Evolutionary conservation across 2,113 vertebrate species (phyloP), one percentile per base, ranked within the genome.

Genomic region (Aramus guarauna): DNA sequence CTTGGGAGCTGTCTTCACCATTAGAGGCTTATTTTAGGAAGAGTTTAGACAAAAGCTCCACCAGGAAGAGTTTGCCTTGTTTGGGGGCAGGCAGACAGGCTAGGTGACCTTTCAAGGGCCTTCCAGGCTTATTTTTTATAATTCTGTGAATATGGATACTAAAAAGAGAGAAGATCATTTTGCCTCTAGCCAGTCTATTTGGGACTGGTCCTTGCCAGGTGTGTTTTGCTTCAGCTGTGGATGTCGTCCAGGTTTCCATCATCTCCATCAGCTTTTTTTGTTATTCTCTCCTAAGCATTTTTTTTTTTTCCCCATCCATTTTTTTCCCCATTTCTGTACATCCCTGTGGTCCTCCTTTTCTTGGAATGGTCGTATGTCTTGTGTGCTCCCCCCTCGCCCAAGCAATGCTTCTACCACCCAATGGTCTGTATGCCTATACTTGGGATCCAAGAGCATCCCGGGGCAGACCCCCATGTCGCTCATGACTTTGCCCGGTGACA

Each of bases 51-150:
- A 94, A 91, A 96, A 91, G 84, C 95, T 88, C 48, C 53, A 90
- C 87, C 90, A 93, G 93, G 84, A 96, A 94, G 90, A 34, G 36
- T 96, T 96, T 91, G 89, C 92, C 91, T 95, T 24, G 2, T 92
- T 7, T 58, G 7, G 48, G 84, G 62, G 85, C 58, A 85, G 93
- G 96, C 94, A 96, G 94, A 97, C 96, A 96, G 96, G 96, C 94
- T 96, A 36, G 92, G 96, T 94, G 93, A 94, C 87, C 90, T 96
- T 82, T 94, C 26, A 45, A 88, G 87, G 62, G 93, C 96, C 96
- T 96, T 91, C 87, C 39, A 93, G 96, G 94, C 93, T 97, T 96
- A 95, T 85, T 94, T 97, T 97, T 95, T 96, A 88, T 94, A 85
- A 96, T 90, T 94, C 66, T 76, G 62, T 73, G 85, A 91, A 53